Conservation (phyloP, 2,797 vertebrate species). For the Pelobates cultripes region DNA sequence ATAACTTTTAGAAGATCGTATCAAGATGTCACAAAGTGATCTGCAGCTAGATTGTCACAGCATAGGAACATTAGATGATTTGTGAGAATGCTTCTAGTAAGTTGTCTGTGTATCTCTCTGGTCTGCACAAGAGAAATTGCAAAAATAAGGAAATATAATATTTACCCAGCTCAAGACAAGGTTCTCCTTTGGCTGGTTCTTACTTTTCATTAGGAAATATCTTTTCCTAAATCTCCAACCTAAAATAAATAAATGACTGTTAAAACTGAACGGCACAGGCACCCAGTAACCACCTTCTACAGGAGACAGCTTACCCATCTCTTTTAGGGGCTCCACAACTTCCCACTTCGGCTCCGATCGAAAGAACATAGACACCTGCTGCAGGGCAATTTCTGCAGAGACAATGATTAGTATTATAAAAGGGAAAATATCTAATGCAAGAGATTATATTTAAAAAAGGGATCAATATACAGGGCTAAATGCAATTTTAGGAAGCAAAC, state of each 20-base stretch:
- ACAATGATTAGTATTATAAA: neutral
- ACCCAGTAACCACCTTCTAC: neutral
- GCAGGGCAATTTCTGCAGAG: slow-evolving; percentile 90
- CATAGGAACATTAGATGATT: too few species aligned
- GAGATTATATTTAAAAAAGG: too few species aligned
- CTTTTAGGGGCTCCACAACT: slow-evolving; percentile 91
- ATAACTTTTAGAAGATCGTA: too few species aligned
- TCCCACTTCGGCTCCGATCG: slow-evolving; percentile 96
- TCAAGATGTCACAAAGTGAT: too few species aligned
- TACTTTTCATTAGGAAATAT: slow-evolving; percentile 93
- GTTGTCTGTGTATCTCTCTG: too few species aligned
- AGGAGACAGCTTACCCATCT: slow-evolving; percentile 82
- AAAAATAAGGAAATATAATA: neutral
- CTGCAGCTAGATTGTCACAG: too few species aligned
- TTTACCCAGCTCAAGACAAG: slow-evolving; percentile 94
- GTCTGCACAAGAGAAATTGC: too few species aligned
- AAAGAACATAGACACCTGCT: slow-evolving; percentile 99
- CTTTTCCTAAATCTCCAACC: slow-evolving; percentile 97
- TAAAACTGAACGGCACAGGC: neutral
- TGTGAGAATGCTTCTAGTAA: too few species aligned
- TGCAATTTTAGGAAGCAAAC: too few species aligned
- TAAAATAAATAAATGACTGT: slow-evolving; percentile 54
- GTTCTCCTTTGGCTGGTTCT: slow-evolving; percentile 91
- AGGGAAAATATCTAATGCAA: neutral
- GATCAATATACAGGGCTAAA: too few species aligned